Evolutionary conservation across 2,888 invertebrate genomes (phyloP), one percentile per base, ranked within the genome.

Genomic region (Calliscelio sp.): DNA sequence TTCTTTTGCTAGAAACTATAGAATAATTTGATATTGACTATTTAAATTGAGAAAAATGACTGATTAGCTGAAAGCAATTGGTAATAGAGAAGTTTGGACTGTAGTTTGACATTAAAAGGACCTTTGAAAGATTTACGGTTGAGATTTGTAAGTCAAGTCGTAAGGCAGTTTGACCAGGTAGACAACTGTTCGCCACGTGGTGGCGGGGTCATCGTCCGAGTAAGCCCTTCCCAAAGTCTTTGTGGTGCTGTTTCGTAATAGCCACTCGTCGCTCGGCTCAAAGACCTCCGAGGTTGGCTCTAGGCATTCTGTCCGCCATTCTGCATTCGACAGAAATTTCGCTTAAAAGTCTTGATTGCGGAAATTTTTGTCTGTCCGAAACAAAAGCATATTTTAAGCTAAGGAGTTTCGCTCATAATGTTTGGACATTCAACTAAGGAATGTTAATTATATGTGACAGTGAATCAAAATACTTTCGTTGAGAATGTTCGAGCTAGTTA

Each of bases 151-250:
- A 90, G 87, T 79, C 75, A 89, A 89, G 86, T 70, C 68, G 89
- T 81, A 86, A 90, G 90, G 90, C 90, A 88, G 89, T 90, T 90
- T 88, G 90, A 90, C 88, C 89, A 87, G 87, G 88, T 90, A 89
- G 88, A 90, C 90, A 89, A 87, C 87, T 84, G 87, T 85, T 88
- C 87, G 89, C 90, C 91, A 90, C 89, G 89, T 89, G 90, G 89
- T 90, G 85, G 85, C 86, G 85, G 81, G 91, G 91, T 91, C 91
- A 90, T 88, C 87, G 91, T 84, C 90, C 91, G 89, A 84, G 84
- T 87, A 85, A 87, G 87, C 87, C 88, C 88, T 88, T 88, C 85
- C 87, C 88, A 87, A 88, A 88, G 86, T 85, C 78, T 81, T 81
- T 85, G 83, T 84, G 85, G 81, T 78, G 74, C 83, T 73, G 83